A percentile compares a stretch with the other conserved stretches of the same genome.
Evolutionary conservation across 2,113 vertebrate species (phyloP).

Genomic region (Ranitomeya variabilis): DNA sequence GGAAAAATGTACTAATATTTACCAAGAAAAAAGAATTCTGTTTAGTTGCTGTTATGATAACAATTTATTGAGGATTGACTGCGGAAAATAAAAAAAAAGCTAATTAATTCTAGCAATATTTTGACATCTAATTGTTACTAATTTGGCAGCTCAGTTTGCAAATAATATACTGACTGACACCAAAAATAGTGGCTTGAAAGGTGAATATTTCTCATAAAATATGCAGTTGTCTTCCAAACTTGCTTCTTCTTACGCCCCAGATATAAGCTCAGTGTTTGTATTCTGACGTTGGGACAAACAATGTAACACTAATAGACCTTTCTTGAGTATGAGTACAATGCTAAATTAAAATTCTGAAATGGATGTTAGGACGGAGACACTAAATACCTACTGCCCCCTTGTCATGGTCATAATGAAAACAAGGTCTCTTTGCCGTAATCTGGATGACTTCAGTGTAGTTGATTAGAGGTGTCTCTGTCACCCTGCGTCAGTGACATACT

Average conservation of each 20-base stretch:
- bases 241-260: neutral
- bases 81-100: too few relatives aligned
- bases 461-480: conserved; percentile 53
- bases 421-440: neutral
- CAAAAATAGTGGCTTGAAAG: neutral
- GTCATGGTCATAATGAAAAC: conserved; percentile 27
- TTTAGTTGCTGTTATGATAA: too few relatives aligned
- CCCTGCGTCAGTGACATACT: conserved; percentile 49
- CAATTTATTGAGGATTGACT: too few relatives aligned
- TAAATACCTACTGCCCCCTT: neutral
- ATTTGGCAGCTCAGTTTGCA: too few relatives aligned
- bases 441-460: conserved; percentile 27
- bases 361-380: neutral
- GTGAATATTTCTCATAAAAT: neutral
- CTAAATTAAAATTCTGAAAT: neutral
- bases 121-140: too few relatives aligned
- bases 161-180: neutral
- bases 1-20: too few relatives aligned
- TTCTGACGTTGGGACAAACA: neutral
- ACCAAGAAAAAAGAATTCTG: too few relatives aligned
- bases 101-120: too few relatives aligned
- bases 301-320: neutral
- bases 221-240: neutral
- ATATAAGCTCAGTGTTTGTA: neutral
- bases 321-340: neutral